Evolutionary conservation across 1,140 invertebrate genomes (phyloP).

Genomic region (Leptinotarsa defecta): DNA sequence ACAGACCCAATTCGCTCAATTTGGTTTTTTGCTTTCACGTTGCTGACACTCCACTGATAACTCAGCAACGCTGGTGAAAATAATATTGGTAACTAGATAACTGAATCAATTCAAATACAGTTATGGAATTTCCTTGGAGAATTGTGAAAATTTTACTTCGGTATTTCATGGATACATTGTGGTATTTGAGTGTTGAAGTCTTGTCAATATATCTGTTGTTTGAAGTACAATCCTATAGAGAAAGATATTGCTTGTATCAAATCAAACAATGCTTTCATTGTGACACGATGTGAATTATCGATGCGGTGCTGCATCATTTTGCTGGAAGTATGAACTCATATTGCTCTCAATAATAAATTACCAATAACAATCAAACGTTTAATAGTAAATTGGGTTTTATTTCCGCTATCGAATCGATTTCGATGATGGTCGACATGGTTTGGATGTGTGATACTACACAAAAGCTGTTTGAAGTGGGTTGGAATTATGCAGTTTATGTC

Average conservation of each 20-base stretch:
- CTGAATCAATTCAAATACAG: too few relatives aligned
- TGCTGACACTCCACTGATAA: too few relatives aligned
- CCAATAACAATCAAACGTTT: neutral
- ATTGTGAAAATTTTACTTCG: too few relatives aligned
- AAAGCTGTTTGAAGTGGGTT: neutral
- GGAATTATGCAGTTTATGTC: neutral
- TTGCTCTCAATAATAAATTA: slow-evolving; percentile 1
- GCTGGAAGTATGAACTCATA: neutral
- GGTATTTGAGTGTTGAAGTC: too few relatives aligned
- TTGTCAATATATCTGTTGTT: neutral
- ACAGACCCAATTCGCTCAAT: too few relatives aligned
- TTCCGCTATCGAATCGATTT: neutral
- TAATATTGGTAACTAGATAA: too few relatives aligned
- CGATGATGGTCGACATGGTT: neutral
- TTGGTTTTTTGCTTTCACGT: too few relatives aligned
- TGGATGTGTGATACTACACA: neutral
- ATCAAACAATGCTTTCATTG: neutral
- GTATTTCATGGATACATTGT: too few relatives aligned
- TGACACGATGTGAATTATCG: neutral
- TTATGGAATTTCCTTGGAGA: too few relatives aligned
- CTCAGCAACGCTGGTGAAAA: too few relatives aligned
- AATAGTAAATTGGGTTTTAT: slow-evolving; percentile 6
- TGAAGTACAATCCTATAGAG: neutral
- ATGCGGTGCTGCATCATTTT: neutral
- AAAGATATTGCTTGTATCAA: neutral